Base-by-base conservation (phyloP, 2,888 invertebrate genomes). In the Trisateles emortualis region DNA sequence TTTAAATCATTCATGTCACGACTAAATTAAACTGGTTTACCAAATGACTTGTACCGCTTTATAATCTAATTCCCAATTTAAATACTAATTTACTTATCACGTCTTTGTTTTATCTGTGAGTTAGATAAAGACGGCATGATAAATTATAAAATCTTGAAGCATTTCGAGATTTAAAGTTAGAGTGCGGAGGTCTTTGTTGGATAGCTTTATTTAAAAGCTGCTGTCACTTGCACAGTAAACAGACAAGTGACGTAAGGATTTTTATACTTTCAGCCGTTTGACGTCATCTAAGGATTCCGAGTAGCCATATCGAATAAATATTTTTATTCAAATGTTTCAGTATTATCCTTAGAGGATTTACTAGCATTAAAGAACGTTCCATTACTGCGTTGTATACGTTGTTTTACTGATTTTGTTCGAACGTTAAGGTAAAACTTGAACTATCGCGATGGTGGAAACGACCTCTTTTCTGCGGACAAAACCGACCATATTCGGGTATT, bases 141-240 rank as follows among this genome's bases (percentile, higher is more conserved):
- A 26, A 26, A 26, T 26, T 26, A 26, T 5, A 41, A 35, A 40
- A 42, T 17, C 45, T 52, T 46, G 13, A 50, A 47, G 33, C 16
- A 45, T 50, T 44, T 9, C 8, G 29, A 19, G 35, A 49, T 49
- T 48, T 32, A 44, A 54, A 54, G 16, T 54, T 33, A 54, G 33
- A 24, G 22, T 44, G 38, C 47, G 32, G 47, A 35, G 26, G 43
- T 38, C 38, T 45, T 35, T 22, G 36, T 24, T 40, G 43, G 44
- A n/a, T 46, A 40, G 44, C 29, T 43, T 53, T 43, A 22, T 60
- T 60, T 41, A 58, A 62, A 55, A 61, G 52, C 60, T 46, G 49
- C 64, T 70, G 71, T 70, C 69, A 59, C 62, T 69, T 56, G 52
- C 68, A 68, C 64, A 58, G 59, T 48, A 60, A 52, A 39, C 36